Conservation (phyloP, 1,140 invertebrate species). For the Pseudomyrmex cubaensis region DNA sequence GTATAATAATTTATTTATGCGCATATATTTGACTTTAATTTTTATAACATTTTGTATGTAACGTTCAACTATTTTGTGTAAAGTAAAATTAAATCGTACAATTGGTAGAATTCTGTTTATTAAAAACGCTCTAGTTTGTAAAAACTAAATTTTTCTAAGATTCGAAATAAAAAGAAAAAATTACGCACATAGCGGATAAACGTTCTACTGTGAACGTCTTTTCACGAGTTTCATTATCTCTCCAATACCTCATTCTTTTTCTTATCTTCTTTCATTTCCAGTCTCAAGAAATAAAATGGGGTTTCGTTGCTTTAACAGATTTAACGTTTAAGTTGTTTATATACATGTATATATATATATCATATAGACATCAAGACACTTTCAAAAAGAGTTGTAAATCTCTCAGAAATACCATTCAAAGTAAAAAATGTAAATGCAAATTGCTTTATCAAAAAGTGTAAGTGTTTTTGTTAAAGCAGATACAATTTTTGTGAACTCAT, state of each 20-base stretch:
- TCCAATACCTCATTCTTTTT: conserved; percentile 31
- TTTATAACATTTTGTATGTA: background rate
- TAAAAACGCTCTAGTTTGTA: background rate
- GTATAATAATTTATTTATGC: background rate
- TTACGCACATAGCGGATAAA: conserved; percentile 1
- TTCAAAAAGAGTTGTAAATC: background rate
- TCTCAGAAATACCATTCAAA: background rate
- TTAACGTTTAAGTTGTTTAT: background rate
- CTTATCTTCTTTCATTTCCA: conserved; percentile 33
- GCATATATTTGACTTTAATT: background rate
- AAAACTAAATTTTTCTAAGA: conserved; percentile 2
- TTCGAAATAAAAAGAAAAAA: background rate
- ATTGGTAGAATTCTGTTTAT: background rate
- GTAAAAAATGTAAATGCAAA: conserved; percentile 8
- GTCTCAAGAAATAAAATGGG: conserved; percentile 35
- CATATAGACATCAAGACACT: background rate
- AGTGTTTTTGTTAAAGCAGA: background rate
- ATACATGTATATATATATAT: background rate
- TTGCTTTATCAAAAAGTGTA: background rate
- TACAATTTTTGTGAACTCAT: conserved; percentile 14
- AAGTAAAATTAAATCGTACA: no score
- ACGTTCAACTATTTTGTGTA: no score
- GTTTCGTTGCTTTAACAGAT: background rate
- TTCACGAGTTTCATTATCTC: conserved; percentile 48
- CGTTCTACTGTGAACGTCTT: background rate